Base-by-base conservation (phyloP, 1,140 invertebrate species). In the Drosophila bifasciata region DNA sequence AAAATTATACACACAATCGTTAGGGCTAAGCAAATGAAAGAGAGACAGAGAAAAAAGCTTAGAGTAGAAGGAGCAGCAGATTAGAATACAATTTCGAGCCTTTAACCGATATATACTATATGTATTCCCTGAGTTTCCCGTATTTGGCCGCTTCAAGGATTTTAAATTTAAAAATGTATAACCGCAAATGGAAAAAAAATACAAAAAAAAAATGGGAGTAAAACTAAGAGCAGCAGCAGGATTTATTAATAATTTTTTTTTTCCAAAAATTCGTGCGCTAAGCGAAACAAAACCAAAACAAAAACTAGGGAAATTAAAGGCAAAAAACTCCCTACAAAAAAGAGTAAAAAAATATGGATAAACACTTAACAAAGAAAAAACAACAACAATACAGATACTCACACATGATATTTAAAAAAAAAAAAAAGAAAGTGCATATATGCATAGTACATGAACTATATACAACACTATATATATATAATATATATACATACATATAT, bases 401-500 rank as follows among this genome's bases (percentile, higher is more conserved):
- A 66, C 72, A 77, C 49, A 66, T 53, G 16, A 62, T 63, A 72
- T 61, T 21, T 40, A 21, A 28, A n/a, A 57, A n/a, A n/a, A n/a
- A n/a, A n/a, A n/a, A n/a, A n/a, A n/a, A n/a, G n/a, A n/a, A n/a
- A n/a, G n/a, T 16, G 19, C 21, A 21, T 23, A 32, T 15, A 48
- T 45, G 21, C 23, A 55, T 55, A 32, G 32, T 13, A 36, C 32
- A 36, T 70, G 56, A 60, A 61, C 48, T 75, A 57, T 66, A 75
- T 75, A 70, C 45, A 70, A 53, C n/a, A 36, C 32, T 41, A 41
- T 61, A 41, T 43, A 50, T 61, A 23, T n/a, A 57, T 49, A 52
- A 60, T 46, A 66, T 52, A 76, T 64, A 78, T 72, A 75, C 62
- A 81, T 62, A 86, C 75, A 79, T 58, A 78, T 80, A 86, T 86